Percentiles rank a stretch among this genome's conserved stretches.
phyloP scores from a whole-genome alignment of 2,888 invertebrate species.

The Hydrotaea diabolus region DNA sequence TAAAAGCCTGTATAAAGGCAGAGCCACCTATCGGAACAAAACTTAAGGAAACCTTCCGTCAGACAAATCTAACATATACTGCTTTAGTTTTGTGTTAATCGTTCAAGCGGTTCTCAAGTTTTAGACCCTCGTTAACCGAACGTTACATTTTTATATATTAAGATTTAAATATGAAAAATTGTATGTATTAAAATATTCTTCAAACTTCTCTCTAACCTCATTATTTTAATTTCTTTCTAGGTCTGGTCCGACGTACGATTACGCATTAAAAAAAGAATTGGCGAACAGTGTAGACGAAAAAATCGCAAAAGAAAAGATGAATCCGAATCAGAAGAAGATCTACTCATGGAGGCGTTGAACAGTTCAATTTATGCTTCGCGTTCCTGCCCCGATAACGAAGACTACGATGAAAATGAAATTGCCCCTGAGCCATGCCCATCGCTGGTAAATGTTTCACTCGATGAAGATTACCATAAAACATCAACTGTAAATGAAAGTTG shows the following conservation, averaged over 20 bases:
- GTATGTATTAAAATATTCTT: no score
- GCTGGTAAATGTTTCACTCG: not conserved
- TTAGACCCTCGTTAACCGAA: no score
- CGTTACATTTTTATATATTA: no score
- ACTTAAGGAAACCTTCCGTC: no score
- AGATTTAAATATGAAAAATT: no score
- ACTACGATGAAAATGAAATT: not conserved
- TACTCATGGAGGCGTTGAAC: conserved; percentile 54
- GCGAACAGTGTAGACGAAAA: conserved; percentile 25
- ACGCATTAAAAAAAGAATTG: conserved; percentile 53
- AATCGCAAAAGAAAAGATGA: conserved; percentile 39
- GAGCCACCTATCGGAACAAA: no score
- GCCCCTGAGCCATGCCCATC: not conserved
- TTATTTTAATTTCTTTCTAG: conserved; percentile 44
- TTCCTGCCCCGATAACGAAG: not conserved
- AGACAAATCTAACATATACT: no score
- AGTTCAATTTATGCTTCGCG: conserved; percentile 53
- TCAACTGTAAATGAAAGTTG: not conserved
- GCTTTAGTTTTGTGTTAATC: no score
- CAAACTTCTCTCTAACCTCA: no score
- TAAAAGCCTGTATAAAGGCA: no score
- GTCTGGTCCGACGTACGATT: conserved; percentile 65
- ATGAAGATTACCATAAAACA: not conserved
- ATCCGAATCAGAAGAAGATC: conserved; percentile 54
- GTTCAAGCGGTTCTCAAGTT: no score